Base-by-base conservation (phyloP, 2,797 vertebrate genomes). In the Decapterus maruadsi region DNA sequence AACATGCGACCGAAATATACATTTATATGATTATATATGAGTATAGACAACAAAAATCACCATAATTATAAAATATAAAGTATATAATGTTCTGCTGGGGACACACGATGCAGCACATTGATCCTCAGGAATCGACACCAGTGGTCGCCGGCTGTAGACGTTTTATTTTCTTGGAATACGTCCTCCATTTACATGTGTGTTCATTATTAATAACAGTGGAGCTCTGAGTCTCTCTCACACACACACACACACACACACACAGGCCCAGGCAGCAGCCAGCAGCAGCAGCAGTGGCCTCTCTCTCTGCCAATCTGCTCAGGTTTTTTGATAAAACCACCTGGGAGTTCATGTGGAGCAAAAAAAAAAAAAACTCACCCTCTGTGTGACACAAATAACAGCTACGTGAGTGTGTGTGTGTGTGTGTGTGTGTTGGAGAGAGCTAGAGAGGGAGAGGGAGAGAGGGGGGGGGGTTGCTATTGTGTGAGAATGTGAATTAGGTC, bases 401-500 rank as follows among this genome's bases (percentile, higher is more conserved):
- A 42, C 20, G 73, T 60, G 80, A 77, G 81, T 73, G 86, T 81
- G 80, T 76, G 85, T 73, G 83, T 80, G 74, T 50, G 88, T 66
- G 83, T 38, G 77, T 66, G 43, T 45, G 43, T 45, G 43, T 45
- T 13, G 12, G 40, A 13, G 12, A 46, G 16, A 19, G 45, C 6
- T 78, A 45, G 60, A 22, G 50, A 72, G 6, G 69, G 16, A 73
- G 19, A 1, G 6, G 0, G 69, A 2, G 73, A 40, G 72, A 2
- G 66, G 48, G 72, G 67, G 87, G 43, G 85, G 78, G 63, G 85
- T 75, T 88, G 90, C 89, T 93, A 93, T 92, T 93, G 91, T 93
- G 91, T 92, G 91, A 92, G 90, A 92, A 93, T 93, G 90, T 93
- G 91, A 94, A 94, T 94, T 93, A 92, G 93, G 93, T 93, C 92